Conservation (phyloP, 2,888 invertebrate genomes). For the Aphrophora alni region DNA sequence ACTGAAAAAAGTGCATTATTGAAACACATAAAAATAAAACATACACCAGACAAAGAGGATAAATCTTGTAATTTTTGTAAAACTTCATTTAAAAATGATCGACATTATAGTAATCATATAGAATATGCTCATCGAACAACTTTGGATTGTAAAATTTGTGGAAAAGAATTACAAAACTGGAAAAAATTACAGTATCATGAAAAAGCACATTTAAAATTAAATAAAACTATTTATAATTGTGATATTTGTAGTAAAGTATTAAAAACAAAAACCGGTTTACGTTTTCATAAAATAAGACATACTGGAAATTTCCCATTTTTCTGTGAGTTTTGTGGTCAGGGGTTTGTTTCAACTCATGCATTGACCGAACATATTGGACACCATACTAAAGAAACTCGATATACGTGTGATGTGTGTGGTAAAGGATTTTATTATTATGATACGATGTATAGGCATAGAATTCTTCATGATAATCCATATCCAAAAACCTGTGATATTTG, state of each 20-base stretch:
- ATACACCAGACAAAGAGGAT: neutral
- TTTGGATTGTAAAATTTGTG: neutral
- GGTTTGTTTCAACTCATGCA: conserved; percentile 47
- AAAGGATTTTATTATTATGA: conserved; percentile 47
- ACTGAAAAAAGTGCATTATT: neutral
- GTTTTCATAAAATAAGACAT: neutral
- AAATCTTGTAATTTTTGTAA: neutral
- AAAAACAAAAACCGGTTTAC: neutral
- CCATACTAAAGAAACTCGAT: conserved; percentile 48
- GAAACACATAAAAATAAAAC: neutral
- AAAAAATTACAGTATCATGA: neutral
- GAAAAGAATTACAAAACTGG: neutral
- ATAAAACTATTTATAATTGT: neutral
- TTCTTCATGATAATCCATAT: conserved; percentile 49
- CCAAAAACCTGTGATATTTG: conserved; percentile 49
- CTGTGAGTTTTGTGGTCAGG: conserved; percentile 46
- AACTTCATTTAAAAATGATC: neutral
- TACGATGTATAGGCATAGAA: conserved; percentile 49
- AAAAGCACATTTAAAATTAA: neutral
- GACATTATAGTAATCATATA: neutral
- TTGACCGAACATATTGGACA: conserved; percentile 46
- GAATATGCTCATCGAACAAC: neutral
- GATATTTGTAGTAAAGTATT: neutral
- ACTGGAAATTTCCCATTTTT: neutral
- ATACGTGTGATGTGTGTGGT: conserved; percentile 49